Conservation (phyloP, 92 coral and sea anemone genomes). For the Montipora capitata region DNA sequence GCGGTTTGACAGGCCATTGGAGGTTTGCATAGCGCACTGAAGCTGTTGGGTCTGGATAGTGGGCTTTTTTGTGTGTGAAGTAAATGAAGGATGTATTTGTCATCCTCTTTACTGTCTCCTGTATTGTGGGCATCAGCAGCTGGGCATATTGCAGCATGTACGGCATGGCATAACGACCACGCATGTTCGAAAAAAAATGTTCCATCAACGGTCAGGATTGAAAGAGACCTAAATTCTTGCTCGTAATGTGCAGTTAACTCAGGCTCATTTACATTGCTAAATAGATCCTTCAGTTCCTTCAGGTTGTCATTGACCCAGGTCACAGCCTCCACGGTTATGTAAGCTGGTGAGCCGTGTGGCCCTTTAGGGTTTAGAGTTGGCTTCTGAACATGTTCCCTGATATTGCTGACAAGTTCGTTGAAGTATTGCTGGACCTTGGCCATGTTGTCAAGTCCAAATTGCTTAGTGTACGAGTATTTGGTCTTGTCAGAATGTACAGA, state of each 20-base stretch:
- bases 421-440: slow-evolving; percentile 2
- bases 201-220: slow-evolving; percentile 7
- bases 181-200: slow-evolving; percentile 1
- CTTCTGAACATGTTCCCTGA: slow-evolving; percentile 18
- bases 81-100: slow-evolving; percentile 22
- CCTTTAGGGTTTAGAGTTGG: slow-evolving; percentile 15
- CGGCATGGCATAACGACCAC: slow-evolving; percentile 1
- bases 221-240: slow-evolving; percentile 5
- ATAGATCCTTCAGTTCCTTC: not conserved
- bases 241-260: not conserved
- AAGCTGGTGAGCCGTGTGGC: slow-evolving; percentile 20
- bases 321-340: slow-evolving; percentile 10
- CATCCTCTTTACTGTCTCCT: slow-evolving; percentile 16
- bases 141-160: slow-evolving; percentile 18
- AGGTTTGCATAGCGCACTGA: slow-evolving; percentile 18
- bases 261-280: not conserved
- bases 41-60: slow-evolving; percentile 6
- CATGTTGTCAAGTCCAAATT: not conserved
- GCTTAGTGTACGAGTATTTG: not conserved
- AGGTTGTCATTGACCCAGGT: slow-evolving; percentile 11
- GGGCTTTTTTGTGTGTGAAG: slow-evolving; percentile 6
- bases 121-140: slow-evolving; percentile 11
- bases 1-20: not conserved
- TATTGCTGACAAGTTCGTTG: not conserved
- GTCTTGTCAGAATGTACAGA: slow-evolving; percentile 11